Evolutionary conservation across 1,140 invertebrate genomes (phyloP), one percentile per base, ranked within the genome.

Genomic region (Musca domestica): DNA sequence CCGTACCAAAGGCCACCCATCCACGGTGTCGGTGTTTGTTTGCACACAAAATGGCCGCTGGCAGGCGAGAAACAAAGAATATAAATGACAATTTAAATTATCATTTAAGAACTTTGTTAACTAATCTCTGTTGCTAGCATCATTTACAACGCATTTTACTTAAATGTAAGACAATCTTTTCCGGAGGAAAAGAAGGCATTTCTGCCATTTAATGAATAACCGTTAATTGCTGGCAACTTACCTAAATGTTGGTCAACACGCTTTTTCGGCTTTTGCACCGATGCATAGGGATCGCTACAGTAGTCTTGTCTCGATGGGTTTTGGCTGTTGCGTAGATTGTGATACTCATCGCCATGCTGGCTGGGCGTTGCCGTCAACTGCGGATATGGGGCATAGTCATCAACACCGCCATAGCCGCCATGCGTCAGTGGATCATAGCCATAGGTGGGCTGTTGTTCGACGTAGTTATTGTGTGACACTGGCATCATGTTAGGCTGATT

Each of bases 251-350:
- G 89, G 75, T 91, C 90, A 78, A 90, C 86, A 63, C 89, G 85
- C 83, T 94, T 94, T 84, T 93, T 93, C 65, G 91, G 91, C 83
- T 94, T 94, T 79, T 93, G 91, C 66, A 94, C 91, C 56, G 91
- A 89, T 58, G 91, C 91, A 83, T 94, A 94, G 20, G 91, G 91
- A 83, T 95, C 92, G 64, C 89, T 88, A 82, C 90, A 92, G 83
- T 93, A 93, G 80, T 94, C 91, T 83, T 94, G 91, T 70, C 91
- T 86, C 74, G 90, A 91, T 69, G 91, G 89, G 83, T 91, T 91
- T 83, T 92, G 90, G 73, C 88, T 90, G 73, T 88, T 88, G 71
- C 89, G 86, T 84, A 88, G 83, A 73, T 81, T 82, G 69, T 85
- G 84, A 76, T 91, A 91, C 82, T 92, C 89, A 74, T 89, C 87